Conservation (phyloP, 92 coral and sea anemone genomes). For the Epizoanthus stellaris region DNA sequence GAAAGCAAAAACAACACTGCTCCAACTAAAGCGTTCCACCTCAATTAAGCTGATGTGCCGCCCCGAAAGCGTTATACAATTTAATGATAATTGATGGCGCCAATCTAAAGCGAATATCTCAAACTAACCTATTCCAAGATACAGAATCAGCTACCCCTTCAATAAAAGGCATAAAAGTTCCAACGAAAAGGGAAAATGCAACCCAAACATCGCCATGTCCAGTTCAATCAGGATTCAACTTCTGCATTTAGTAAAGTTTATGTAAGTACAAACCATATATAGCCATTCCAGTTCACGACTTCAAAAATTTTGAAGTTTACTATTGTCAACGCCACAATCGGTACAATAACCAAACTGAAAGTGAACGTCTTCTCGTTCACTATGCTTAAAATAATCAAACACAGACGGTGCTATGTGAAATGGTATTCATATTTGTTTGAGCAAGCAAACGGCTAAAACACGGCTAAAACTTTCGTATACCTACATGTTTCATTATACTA, state of each 20-base stretch:
- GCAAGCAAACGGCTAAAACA: too few species aligned
- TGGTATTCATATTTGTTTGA: too few species aligned
- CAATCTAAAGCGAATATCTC: background rate
- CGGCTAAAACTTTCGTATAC: too few species aligned
- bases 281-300: background rate
- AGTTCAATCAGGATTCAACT: background rate
- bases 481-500: too few species aligned
- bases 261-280: background rate
- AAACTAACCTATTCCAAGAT: background rate
- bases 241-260: background rate
- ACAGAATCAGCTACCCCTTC: background rate
- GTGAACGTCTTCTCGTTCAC: too few species aligned
- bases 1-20: constrained; percentile 14
- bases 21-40: background rate
- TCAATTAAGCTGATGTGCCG: constrained; percentile 20
- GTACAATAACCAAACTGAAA: too few species aligned
- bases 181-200: too few species aligned
- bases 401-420: too few species aligned
- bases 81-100: background rate
- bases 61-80: background rate
- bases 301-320: too few species aligned
- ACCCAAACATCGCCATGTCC: background rate
- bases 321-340: too few species aligned
- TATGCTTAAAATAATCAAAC: too few species aligned
- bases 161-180: too few species aligned